Evolutionary conservation across 2,888 invertebrate genomes (phyloP).

Genomic region (Chloromyia formosa): DNA sequence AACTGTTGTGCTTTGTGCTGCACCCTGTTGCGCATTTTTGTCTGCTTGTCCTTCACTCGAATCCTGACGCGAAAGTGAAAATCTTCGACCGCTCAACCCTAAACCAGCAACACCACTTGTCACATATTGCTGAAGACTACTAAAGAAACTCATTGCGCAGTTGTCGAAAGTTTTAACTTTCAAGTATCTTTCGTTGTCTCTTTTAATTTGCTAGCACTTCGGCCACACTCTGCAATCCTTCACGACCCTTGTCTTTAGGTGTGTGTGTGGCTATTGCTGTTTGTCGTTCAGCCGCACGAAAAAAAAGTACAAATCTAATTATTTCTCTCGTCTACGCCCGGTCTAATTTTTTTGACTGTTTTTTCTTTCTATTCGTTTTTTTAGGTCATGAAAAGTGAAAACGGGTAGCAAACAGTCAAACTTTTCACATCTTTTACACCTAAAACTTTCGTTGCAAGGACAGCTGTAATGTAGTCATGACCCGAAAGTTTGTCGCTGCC

Average conservation of each 20-base stretch:
- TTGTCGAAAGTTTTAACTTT: neutral
- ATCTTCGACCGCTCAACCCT: constrained; percentile 78
- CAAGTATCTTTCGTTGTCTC: neutral
- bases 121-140: constrained; percentile 85
- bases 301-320: constrained; percentile 18
- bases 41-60: constrained; percentile 64
- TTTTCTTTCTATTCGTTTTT: neutral
- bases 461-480: neutral
- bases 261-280: neutral
- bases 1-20: constrained; percentile 19
- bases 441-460: neutral
- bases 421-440: constrained; percentile 24
- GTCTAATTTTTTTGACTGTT: neutral
- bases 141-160: constrained; percentile 81
- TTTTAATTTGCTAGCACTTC: neutral
- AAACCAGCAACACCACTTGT: constrained; percentile 86
- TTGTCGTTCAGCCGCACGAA: neutral
- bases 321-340: neutral
- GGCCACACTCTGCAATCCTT: neutral
- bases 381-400: neutral
- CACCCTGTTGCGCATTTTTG: constrained; percentile 39
- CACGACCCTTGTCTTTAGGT: neutral
- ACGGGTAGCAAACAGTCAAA: neutral
- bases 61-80: constrained; percentile 74
- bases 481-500: neutral